A percentile compares a stretch with the other conserved stretches of the same genome.
These are phyloP conservation scores for Corythoichthys intestinalis DNA, from an alignment of 2,113 vertebrate species.

Conservation along the genomic window DNA sequence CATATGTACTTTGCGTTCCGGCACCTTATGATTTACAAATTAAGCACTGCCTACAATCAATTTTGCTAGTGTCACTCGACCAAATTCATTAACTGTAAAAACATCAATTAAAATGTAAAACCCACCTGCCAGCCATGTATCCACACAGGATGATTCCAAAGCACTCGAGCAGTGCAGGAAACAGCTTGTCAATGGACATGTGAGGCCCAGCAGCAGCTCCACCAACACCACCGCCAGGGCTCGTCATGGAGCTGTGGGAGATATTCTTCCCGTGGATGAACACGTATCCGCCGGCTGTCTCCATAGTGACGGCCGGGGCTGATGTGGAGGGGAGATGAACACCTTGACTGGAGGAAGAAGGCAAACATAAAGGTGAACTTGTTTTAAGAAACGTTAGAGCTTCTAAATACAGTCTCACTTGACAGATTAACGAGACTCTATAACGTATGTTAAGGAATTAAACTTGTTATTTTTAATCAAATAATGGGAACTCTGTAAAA, in stretches of 20 bases:
- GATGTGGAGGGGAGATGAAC: neutral
- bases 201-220: slow-evolving; percentile 53
- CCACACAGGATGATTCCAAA: slow-evolving; percentile 96
- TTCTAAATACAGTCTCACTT: too few relatives aligned
- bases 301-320: slow-evolving; percentile 55
- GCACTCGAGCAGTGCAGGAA: slow-evolving; percentile 91
- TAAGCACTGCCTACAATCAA: too few relatives aligned
- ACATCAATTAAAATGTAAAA: neutral
- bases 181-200: slow-evolving; percentile 92
- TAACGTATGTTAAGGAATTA: neutral
- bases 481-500: neutral
- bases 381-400: neutral
- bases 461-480: neutral
- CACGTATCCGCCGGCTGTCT: slow-evolving; percentile 48
- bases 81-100: neutral
- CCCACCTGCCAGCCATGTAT: slow-evolving; percentile 82
- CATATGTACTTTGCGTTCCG: too few relatives aligned
- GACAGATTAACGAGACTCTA: neutral
- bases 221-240: slow-evolving; percentile 8
- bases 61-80: too few relatives aligned
- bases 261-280: slow-evolving; percentile 72
- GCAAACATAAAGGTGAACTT: neutral
- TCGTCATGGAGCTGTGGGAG: slow-evolving; percentile 67
- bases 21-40: too few relatives aligned
- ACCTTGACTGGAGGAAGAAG: neutral